Evolutionary conservation across 2,888 invertebrate species (phyloP).

Genomic region (Macroteleia sp.): DNA sequence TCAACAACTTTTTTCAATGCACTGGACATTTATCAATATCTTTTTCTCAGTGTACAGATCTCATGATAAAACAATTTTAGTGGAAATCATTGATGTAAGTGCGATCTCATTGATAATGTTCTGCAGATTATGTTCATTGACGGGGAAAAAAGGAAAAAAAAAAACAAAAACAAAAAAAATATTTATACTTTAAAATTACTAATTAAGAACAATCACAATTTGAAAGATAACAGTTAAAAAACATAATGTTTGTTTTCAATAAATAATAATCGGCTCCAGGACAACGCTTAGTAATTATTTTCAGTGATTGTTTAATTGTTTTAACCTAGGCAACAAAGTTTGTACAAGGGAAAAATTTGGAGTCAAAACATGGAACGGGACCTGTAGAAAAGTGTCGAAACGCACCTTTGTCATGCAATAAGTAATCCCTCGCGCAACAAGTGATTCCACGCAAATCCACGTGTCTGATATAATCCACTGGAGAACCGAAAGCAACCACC

Average conservation of each 20-base stretch:
- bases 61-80: slow-evolving; percentile 39
- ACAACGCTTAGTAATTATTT: too few species aligned
- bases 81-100: slow-evolving; percentile 45
- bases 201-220: neutral
- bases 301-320: too few species aligned
- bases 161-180: too few species aligned
- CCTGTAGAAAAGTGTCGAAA: neutral
- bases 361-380: too few species aligned
- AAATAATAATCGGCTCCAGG: too few species aligned
- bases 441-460: slow-evolving; percentile 31
- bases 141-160: slow-evolving; percentile 8
- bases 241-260: too few species aligned
- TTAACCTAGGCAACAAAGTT: too few species aligned
- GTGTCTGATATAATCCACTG: slow-evolving; percentile 33
- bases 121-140: slow-evolving; percentile 29
- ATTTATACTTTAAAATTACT: neutral
- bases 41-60: too few species aligned
- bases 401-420: slow-evolving; percentile 42
- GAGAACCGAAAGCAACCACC: slow-evolving; percentile 15
- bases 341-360: neutral
- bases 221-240: too few species aligned
- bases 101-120: slow-evolving; percentile 44
- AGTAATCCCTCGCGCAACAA: slow-evolving; percentile 44
- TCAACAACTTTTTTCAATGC: too few species aligned
- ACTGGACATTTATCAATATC: too few species aligned